Evolutionary conservation across 2,888 invertebrate genomes (phyloP), one percentile per base, ranked within the genome.

Genomic region (Campoplex nolae): DNA sequence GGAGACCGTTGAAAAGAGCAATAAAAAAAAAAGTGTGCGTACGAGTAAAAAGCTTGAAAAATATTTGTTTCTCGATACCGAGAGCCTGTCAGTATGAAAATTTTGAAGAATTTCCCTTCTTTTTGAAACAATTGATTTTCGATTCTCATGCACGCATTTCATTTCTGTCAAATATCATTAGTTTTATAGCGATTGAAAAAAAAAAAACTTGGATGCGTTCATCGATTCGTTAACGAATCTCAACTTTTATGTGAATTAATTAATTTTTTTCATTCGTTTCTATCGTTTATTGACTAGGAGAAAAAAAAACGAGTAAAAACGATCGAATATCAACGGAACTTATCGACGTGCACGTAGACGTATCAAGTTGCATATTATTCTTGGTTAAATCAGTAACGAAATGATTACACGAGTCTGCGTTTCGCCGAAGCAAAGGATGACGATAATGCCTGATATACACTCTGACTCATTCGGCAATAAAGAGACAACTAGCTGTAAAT

Each of bases 381-480:
- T 42, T n/a, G 18, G 62, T 42, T 62, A 54, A 75, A 67, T 82
- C 74, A 75, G 67, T 56, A 68, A 32, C 42, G 42, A 75, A 62
- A 65, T 65, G 70, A 73, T 65, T 38, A 48, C 48, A 35, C 74
- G 84, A 65, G 54, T 18, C 45, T 74, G 81, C 67, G 71, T 48
- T 65, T 38, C 56, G 75, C 32, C 71, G 56, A 76, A 77, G 75
- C 51, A 84, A 75, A 18, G 48, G 71, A 75, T 76, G 76, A 86
- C 80, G 80, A 80, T 76, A 80, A 80, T 18, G 73, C 62, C 56
- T 58, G 67, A 83, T 76, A 65, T 76, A 80, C 58, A 67, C 71
- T 67, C 35, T 83, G 86, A 86, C 76, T 86, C 83, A 86, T 56
- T 48, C 38, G 9, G 45, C 58, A 56, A 76, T 58, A 48, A 77